Percentiles rank a stretch among this genome's conserved stretches.
Evolutionary conservation across 2,797 vertebrate genomes (phyloP).

Genomic region (Acropternis orthonyx): DNA sequence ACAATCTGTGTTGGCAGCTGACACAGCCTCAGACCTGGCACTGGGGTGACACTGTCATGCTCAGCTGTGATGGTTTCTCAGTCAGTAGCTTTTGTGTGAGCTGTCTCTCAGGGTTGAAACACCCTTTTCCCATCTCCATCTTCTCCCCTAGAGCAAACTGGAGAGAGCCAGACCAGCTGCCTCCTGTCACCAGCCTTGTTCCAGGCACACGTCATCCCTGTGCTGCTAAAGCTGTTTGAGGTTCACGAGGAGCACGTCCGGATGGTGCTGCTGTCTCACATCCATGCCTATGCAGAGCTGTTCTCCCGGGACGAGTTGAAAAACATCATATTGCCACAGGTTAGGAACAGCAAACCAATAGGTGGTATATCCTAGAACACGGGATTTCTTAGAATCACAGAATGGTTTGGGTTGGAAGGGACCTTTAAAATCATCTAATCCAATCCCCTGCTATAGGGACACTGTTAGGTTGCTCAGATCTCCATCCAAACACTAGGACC

Average conservation of each 20-base stretch:
- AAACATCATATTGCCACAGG: slow-evolving; percentile 94
- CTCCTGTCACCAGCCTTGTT: slow-evolving; percentile 89
- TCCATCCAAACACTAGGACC: neutral
- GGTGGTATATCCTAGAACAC: accelerated
- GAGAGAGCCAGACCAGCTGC: slow-evolving; percentile 76
- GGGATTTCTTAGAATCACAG: neutral
- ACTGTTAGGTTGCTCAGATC: neutral
- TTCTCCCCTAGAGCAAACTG: slow-evolving; percentile 58
- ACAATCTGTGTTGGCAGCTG: neutral
- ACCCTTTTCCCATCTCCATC: neutral
- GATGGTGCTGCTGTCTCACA: slow-evolving; percentile 88
- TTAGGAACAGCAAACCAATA: slow-evolving; percentile 33
- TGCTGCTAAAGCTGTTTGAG: slow-evolving; percentile 90
- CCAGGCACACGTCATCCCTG: slow-evolving; percentile 87
- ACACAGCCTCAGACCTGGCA: neutral
- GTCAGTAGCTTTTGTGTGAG: neutral
- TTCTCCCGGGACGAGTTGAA: slow-evolving; percentile 90
- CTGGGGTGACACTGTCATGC: neutral
- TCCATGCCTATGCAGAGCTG: slow-evolving; percentile 89
- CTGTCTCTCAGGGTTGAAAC: neutral
- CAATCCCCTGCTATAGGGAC: neutral
- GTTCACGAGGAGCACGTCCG: slow-evolving; percentile 94
- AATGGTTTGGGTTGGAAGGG: neutral
- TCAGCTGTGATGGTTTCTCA: neutral
- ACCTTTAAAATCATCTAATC: neutral